These are phyloP conservation scores for Climacteris rufus DNA, from an alignment of 2,113 vertebrate species.

Conservation along the genomic window DNA sequence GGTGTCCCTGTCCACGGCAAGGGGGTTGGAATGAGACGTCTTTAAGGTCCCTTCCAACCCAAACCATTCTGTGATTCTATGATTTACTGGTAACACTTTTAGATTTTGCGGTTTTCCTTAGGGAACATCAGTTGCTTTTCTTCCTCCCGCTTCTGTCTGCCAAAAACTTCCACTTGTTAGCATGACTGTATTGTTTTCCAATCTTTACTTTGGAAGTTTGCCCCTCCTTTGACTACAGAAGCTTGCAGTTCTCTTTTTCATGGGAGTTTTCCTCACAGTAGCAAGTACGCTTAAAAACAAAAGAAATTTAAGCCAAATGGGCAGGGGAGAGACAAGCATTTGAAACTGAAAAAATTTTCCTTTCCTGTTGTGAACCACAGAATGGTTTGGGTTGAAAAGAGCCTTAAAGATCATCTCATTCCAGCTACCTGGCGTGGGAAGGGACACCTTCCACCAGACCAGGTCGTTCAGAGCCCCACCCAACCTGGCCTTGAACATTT, in stretches of 20 bases:
- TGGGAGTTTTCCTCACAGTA: neutral
- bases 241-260: neutral
- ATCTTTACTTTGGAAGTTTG: constrained; percentile 9
- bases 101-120: neutral
- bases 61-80: neutral
- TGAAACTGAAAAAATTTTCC: neutral
- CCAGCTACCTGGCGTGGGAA: neutral
- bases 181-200: neutral
- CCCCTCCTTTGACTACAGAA: neutral
- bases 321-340: neutral
- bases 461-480: neutral
- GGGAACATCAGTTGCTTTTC: neutral
- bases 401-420: neutral
- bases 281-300: neutral
- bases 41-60: neutral
- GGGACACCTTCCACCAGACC: neutral
- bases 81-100: neutral
- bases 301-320: neutral
- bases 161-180: neutral
- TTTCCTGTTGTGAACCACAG: neutral
- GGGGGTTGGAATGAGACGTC: neutral
- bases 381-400: neutral
- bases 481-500: neutral
- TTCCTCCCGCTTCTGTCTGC: fast-evolving
- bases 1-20: too few species aligned